These are phyloP conservation scores for Hofmannophila pseudospretella DNA, from an alignment of 2,888 invertebrate species.

Conservation along the genomic window DNA sequence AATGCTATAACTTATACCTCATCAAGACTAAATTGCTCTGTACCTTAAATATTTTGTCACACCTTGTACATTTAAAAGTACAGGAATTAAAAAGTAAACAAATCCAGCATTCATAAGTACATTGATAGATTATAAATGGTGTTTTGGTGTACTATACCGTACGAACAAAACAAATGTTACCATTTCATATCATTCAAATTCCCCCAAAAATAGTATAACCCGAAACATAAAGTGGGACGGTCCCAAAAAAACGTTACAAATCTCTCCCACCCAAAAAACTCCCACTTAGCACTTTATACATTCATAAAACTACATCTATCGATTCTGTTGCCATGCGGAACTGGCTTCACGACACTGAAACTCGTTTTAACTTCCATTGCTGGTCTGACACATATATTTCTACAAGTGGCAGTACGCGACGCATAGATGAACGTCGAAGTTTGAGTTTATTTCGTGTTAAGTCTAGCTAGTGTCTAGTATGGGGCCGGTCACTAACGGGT, in stretches of 20 bases:
- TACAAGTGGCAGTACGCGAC: background rate
- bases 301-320: conserved; percentile 24
- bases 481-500: conserved; percentile 54
- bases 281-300: conserved; percentile 43
- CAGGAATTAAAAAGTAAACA: too few species aligned
- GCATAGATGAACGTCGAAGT: conserved; percentile 2
- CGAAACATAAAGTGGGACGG: conserved; percentile 43
- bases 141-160: too few species aligned
- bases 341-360: background rate
- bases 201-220: too few species aligned
- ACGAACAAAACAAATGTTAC: too few species aligned
- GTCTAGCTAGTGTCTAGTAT: conserved; percentile 23
- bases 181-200: too few species aligned
- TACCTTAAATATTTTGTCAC: too few species aligned
- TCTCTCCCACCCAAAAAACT: conserved; percentile 32
- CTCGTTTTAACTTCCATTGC: conserved; percentile 17
- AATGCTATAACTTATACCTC: too few species aligned
- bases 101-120: too few species aligned
- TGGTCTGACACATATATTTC: conserved; percentile 1
- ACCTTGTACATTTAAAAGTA: too few species aligned
- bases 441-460: conserved; percentile 19
- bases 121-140: too few species aligned
- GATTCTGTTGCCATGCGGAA: conserved; percentile 9
- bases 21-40: too few species aligned
- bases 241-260: conserved; percentile 41